Evolutionary conservation across 2,888 invertebrate genomes (phyloP), one percentile per base, ranked within the genome.

Genomic region (Temnothorax ravouxi): DNA sequence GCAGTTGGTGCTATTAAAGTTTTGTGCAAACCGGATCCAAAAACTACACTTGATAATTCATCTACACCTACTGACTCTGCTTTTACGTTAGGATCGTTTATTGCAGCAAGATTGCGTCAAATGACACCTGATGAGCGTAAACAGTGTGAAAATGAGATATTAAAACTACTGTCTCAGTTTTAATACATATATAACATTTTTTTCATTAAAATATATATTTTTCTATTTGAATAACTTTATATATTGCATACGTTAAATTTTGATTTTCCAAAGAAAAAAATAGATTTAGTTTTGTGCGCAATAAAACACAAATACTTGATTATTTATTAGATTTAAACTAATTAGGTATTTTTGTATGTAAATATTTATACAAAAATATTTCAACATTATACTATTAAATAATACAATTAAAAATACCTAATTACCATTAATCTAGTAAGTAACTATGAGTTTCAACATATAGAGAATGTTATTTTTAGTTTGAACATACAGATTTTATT

Each of bases 1-100:
- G 34, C 67, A 38, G 67, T 67, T 29, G 11, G 0, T 29, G 67
- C 67, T 21, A 50, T 67, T 29, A 67, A 50, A 67, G 34, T 18
- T 50, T 50, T 67, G 50, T 50, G 66, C 8, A 3, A 25, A 50
- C 50, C 18, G 29, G 29, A 67, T 50, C 0, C 29, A 67, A 18
- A 18, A 21, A 44, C 9, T 44, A 8, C 47, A 67, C 6, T 15
- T 25, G 15, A 47, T 67, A 50, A 29, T 4, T 50, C 18, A 4
- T 47, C 21, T 41, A 3, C 8, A 38, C 3, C 34, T 62, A 34
- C 9, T 67, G 67, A 50, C 13, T n/a, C 67, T 67, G 47, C 29
- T 34, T 29, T 50, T 50, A 29, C 29, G 4, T 50, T 67, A 2
- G 67, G 29, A 1, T n/a, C 52, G 50, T 50, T 50, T 67, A 67